Evolutionary conservation across 2,797 vertebrate species (phyloP), one percentile per base, ranked within the genome.

Genomic region (Thaleichthys pacificus): DNA sequence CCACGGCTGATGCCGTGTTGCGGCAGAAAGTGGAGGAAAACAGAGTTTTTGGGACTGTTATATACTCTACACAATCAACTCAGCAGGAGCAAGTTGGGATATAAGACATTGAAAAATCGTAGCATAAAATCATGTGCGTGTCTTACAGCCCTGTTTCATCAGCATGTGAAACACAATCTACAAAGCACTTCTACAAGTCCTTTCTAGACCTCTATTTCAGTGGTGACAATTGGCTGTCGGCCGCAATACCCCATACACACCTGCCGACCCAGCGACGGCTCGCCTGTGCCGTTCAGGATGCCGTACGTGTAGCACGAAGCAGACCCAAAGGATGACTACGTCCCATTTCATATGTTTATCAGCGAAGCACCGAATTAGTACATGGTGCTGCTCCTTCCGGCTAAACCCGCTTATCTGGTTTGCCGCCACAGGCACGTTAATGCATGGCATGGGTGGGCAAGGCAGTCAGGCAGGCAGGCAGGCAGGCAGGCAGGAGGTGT

Each of bases 121-220:
- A 77, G 61, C 73, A 32, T 73, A 3, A 67, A 64, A 22, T 32
- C 42, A 14, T 15, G 0, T 15, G 1, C 3, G 42, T 42, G 65
- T 66, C 58, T 90, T 89, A 68, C 84, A 84, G 61, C 28, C 61
- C 17, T 19, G 74, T 89, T 89, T 78, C 87, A 86, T 87, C 85
- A 90, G 80, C 76, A 70, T 84, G 68, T 17, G 32, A 74, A 69
- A 58, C 38, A 69, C 69, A 76, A 71, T 82, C 73, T 68, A 24
- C 80, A 82, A 81, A 67, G 24, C 56, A 72, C 72, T 75, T 62
- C 72, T 82, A 85, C 77, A 71, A 58, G 61, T 49, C 17, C 22
- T 14, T 15, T 17, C 21, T 38, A 51, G 67, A 81, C 72, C 73
- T 3, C 0, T 22, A 21, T 65, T 77, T 47, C 67, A 15, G 56